A percentile compares a stretch with the other conserved stretches of the same genome.
phyloP scores from a whole-genome alignment of 1,140 invertebrate species.

The Luehdorfia chinensis region DNA sequence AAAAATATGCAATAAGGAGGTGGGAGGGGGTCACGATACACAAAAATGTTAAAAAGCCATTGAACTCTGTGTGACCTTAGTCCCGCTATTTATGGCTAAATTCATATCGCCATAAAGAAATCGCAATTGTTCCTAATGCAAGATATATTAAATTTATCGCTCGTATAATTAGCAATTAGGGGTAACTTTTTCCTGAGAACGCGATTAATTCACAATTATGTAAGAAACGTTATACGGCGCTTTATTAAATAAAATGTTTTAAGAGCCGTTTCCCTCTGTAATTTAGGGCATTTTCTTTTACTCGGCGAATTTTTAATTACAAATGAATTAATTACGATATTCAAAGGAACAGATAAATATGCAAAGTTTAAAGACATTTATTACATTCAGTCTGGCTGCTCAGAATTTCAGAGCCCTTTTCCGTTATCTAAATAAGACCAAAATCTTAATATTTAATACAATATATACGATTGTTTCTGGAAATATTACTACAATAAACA shows the following conservation, averaged over 20 bases:
- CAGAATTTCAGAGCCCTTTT: no score
- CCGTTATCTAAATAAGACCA: no score
- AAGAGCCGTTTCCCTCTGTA: conserved; percentile 31
- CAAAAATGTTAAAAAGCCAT: no score
- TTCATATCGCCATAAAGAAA: conserved; percentile 5
- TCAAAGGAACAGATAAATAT: background rate
- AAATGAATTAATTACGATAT: conserved; percentile 36
- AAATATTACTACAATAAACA: no score
- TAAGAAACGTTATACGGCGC: conserved; percentile 55
- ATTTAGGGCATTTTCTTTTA: conserved; percentile 46
- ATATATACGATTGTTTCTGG: no score
- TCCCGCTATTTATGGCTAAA: no score
- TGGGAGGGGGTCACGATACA: no score
- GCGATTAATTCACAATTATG: conserved; percentile 70
- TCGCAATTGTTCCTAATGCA: conserved; percentile 1
- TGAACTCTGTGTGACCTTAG: no score
- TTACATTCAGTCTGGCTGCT: no score
- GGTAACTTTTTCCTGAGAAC: conserved; percentile 52
- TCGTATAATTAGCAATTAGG: conserved; percentile 56
- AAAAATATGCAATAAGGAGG: no score
- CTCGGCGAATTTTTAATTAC: conserved; percentile 51
- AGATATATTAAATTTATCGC: conserved; percentile 38
- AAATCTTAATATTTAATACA: no score
- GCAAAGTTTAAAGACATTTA: conserved; percentile 2
- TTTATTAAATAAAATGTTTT: conserved; percentile 65